Evolutionary conservation across 1,140 invertebrate species (phyloP).

Genomic region (Drosophila novamexicana): DNA sequence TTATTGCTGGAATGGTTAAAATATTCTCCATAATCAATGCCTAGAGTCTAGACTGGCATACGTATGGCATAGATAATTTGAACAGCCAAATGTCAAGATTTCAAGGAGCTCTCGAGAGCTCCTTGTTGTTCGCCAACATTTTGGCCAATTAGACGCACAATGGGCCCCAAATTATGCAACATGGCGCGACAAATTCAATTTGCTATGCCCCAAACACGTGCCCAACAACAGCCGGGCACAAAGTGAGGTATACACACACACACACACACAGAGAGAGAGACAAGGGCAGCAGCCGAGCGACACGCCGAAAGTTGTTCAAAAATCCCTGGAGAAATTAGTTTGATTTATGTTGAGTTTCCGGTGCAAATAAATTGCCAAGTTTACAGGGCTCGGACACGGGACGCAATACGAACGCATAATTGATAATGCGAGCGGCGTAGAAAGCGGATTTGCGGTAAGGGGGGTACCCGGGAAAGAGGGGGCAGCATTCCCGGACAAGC

Average conservation of each 20-base stretch:
- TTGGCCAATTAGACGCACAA: constrained; percentile 77
- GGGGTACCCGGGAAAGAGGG: background rate
- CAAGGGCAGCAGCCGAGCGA: constrained; percentile 43
- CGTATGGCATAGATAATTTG: constrained; percentile 10
- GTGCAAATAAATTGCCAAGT: constrained; percentile 83
- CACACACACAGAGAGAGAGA: background rate
- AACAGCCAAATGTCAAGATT: constrained; percentile 7
- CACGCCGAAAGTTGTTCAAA: constrained; percentile 76
- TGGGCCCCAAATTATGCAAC: constrained; percentile 76
- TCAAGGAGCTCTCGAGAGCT: constrained; percentile 18
- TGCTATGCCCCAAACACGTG: constrained; percentile 57
- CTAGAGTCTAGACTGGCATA: constrained; percentile 3
- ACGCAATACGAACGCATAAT: constrained; percentile 73
- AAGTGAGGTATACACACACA: background rate
- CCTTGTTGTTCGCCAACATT: constrained; percentile 43
- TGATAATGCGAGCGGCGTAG: constrained; percentile 74
- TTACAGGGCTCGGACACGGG: constrained; percentile 63
- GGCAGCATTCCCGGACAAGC: constrained; percentile 25
- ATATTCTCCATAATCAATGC: background rate
- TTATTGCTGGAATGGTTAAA: background rate
- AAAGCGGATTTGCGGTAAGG: constrained; percentile 18
- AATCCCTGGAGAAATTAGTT: constrained; percentile 82
- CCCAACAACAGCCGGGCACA: constrained; percentile 30
- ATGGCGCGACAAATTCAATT: constrained; percentile 80
- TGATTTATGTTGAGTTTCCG: constrained; percentile 83